A percentile compares a stretch with the other conserved stretches of the same genome.
phyloP scores from a whole-genome alignment of 2,113 vertebrate species.

The Hystrix brachyura region DNA sequence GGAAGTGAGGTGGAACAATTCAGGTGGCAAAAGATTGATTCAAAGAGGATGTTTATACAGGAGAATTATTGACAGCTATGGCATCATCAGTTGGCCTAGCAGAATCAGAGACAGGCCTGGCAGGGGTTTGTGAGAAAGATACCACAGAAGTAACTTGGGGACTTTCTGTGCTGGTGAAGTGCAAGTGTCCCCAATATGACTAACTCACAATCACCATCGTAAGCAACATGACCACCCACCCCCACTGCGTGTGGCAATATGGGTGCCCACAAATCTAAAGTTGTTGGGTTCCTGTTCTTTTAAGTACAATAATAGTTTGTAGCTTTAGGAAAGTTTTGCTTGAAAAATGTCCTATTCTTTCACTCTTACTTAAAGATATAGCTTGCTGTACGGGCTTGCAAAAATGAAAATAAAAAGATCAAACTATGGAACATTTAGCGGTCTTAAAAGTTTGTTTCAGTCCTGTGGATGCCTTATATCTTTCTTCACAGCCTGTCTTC shows the following conservation, averaged over 20 bases:
- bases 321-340: constrained; percentile 65
- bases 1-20: constrained; percentile 50
- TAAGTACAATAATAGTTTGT: constrained; percentile 3
- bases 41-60: constrained; percentile 76
- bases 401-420: background rate
- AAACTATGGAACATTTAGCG: background rate
- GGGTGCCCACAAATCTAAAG: constrained; percentile 49
- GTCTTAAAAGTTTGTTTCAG: constrained; percentile 35
- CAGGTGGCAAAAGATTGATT: constrained; percentile 62
- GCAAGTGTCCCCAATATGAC: background rate
- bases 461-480: background rate
- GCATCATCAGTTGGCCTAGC: constrained; percentile 15
- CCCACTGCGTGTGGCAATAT: background rate
- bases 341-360: constrained; percentile 50
- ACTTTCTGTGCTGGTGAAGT: background rate
- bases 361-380: constrained; percentile 55
- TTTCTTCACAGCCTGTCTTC: background rate
- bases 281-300: constrained; percentile 4
- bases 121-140: constrained; percentile 21
- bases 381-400: background rate
- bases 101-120: background rate
- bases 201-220: background rate
- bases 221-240: background rate
- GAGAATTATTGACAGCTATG: constrained; percentile 60
- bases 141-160: background rate